Percentiles rank a stretch among this genome's conserved stretches.
phyloP scores from a whole-genome alignment of 1,140 invertebrate genomes.

The Chironomus tepperi region DNA sequence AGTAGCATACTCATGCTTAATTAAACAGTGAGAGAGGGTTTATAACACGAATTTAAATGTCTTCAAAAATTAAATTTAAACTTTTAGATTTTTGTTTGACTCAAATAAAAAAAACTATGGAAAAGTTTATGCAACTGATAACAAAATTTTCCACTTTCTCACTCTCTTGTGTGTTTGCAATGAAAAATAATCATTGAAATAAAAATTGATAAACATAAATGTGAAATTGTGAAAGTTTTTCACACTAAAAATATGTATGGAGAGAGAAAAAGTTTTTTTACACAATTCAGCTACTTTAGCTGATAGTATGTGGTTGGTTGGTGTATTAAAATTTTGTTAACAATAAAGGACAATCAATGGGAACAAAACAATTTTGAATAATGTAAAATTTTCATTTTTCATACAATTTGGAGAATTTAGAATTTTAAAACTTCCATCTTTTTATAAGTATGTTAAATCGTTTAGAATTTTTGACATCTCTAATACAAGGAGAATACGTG shows the following conservation, averaged over 20 bases:
- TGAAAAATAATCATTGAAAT: background rate
- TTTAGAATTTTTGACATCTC: too few species aligned
- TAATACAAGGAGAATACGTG: too few species aligned
- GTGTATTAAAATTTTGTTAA: background rate
- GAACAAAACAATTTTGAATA: background rate
- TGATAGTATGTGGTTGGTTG: background rate
- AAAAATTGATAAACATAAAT: constrained; percentile 6
- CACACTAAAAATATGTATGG: background rate
- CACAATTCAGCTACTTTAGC: background rate
- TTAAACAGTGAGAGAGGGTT: too few species aligned
- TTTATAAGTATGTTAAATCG: too few species aligned
- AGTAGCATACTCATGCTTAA: too few species aligned
- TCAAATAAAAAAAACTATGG: background rate
- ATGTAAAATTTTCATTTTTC: too few species aligned
- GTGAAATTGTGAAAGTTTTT: constrained; percentile 14
- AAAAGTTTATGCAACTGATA: background rate
- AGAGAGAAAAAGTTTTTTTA: background rate
- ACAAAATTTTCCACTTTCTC: background rate
- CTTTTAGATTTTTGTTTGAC: too few species aligned
- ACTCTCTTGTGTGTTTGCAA: background rate
- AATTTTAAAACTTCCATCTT: constrained; percentile 21
- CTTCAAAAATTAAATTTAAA: too few species aligned
- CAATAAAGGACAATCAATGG: background rate
- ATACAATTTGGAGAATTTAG: background rate
- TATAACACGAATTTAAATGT: too few species aligned